A percentile compares a stretch with the other conserved stretches of the same genome.
phyloP scores from a whole-genome alignment of 2,797 vertebrate genomes.

The Hydrolagus colliei region DNA sequence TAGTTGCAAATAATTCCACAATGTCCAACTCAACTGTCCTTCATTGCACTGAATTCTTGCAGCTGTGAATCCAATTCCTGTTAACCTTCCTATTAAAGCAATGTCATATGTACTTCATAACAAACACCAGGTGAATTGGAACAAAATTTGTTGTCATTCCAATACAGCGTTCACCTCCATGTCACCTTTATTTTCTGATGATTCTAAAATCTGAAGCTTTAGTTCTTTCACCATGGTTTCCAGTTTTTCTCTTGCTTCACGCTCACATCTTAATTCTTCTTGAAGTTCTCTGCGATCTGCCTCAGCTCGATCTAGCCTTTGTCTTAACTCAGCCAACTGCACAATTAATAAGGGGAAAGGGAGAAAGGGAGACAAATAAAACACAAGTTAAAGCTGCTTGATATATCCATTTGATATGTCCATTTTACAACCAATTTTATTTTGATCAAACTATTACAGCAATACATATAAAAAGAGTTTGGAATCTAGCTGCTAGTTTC shows the following conservation, averaged over 20 bases:
- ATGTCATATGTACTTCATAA: constrained; percentile 16
- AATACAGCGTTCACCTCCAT: constrained; percentile 33
- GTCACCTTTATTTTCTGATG: constrained; percentile 55
- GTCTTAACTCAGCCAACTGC: constrained; percentile 80
- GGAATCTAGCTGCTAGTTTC: constrained; percentile 34
- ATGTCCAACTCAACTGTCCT: neutral
- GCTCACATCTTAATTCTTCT: constrained; percentile 80
- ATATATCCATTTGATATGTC: too few relatives aligned
- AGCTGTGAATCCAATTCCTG: neutral
- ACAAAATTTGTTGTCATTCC: constrained; percentile 35
- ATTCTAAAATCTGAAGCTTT: constrained; percentile 71
- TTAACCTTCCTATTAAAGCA: neutral
- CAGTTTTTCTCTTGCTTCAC: constrained; percentile 81
- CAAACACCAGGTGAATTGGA: neutral
- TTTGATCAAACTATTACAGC: constrained; percentile 24
- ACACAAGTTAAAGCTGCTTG: neutral
- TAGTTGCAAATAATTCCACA: constrained; percentile 20
- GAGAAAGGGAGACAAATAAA: neutral
- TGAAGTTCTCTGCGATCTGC: constrained; percentile 85
- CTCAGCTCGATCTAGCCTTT: constrained; percentile 81
- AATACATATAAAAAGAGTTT: neutral
- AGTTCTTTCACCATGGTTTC: constrained; percentile 82
- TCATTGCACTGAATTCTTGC: constrained; percentile 20
- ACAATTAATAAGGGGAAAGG: neutral
- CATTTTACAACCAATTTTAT: constrained; percentile 32